Percentiles rank a stretch among this genome's conserved stretches.
Conservation (phyloP, 2,797 vertebrate genomes). For the Arctocebus calabarensis region DNA sequence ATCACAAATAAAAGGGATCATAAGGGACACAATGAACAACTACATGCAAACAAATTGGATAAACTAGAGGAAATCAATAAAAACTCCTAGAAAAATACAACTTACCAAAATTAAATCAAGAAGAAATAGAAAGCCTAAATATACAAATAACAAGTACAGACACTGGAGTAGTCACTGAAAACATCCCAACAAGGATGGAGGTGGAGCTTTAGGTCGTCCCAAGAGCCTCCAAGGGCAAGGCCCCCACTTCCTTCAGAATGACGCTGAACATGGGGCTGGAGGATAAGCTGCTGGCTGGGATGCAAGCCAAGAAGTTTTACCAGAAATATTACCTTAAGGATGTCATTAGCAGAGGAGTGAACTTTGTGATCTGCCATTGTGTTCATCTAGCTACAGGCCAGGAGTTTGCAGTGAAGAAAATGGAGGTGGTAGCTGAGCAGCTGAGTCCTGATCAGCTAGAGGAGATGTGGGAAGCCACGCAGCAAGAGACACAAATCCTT, state of each 20-base stretch:
- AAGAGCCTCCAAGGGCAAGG: too few relatives aligned
- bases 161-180: not conserved
- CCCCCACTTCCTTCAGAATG: too few relatives aligned
- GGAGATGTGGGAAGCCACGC: conserved; percentile 85
- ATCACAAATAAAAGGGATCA: not conserved
- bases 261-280: too few relatives aligned
- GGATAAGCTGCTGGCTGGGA: too few relatives aligned
- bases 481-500: conserved; percentile 86
- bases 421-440: conserved; percentile 85
- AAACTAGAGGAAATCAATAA: too few relatives aligned
- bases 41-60: not conserved
- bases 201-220: too few relatives aligned
- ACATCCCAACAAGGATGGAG: not conserved
- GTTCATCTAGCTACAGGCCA: conserved; percentile 91
- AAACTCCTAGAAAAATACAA: too few relatives aligned
- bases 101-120: too few relatives aligned
- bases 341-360: conserved; percentile 90
- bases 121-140: not conserved
- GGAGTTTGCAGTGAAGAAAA: conserved; percentile 87
- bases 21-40: not conserved
- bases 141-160: not conserved
- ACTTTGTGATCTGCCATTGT: conserved; percentile 94
- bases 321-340: too few relatives aligned
- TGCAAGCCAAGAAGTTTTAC: too few relatives aligned
- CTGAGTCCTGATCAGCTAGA: conserved; percentile 85